phyloP scores from a whole-genome alignment of 1,140 invertebrate species.

The Adoxophyes honmai region DNA sequence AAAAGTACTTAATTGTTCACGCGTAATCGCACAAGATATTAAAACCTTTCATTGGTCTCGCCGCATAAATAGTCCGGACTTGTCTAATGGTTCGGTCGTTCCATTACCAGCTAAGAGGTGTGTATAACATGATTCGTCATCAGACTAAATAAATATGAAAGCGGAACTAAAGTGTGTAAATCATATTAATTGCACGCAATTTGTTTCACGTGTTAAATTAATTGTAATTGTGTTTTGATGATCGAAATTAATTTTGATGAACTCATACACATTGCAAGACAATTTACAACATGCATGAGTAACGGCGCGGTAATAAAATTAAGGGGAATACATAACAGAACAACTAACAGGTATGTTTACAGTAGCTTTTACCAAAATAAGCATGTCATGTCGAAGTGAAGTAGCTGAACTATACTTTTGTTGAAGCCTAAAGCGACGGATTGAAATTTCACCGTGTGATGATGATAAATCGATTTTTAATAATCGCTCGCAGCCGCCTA shows the following conservation, averaged over 20 bases:
- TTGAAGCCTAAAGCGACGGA: constrained; percentile 16
- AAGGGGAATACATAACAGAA: too few relatives aligned
- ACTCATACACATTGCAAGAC: not conserved
- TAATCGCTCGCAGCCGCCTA: constrained; percentile 17
- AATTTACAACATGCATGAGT: too few relatives aligned
- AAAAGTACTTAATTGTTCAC: too few relatives aligned
- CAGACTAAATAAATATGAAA: constrained; percentile 10
- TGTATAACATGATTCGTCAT: constrained; percentile 13
- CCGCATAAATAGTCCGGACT: too few relatives aligned
- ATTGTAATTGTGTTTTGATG: constrained; percentile 10
- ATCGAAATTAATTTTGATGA: constrained; percentile 10
- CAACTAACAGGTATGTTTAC: not conserved
- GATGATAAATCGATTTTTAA: constrained; percentile 27
- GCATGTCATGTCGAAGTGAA: constrained; percentile 2
- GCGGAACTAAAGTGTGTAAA: constrained; percentile 1
- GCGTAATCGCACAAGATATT: too few relatives aligned
- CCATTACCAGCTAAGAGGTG: constrained; percentile 5
- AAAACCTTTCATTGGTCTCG: too few relatives aligned
- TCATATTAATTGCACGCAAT: constrained; percentile 14
- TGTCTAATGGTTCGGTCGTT: not conserved
- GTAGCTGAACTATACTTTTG: constrained; percentile 15
- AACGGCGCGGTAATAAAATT: too few relatives aligned
- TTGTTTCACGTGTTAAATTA: not conserved
- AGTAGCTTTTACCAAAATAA: constrained; percentile 25
- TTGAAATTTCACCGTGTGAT: constrained; percentile 23